Base-by-base conservation (phyloP, 2,797 vertebrate species). In the Cottoperca gobio region DNA sequence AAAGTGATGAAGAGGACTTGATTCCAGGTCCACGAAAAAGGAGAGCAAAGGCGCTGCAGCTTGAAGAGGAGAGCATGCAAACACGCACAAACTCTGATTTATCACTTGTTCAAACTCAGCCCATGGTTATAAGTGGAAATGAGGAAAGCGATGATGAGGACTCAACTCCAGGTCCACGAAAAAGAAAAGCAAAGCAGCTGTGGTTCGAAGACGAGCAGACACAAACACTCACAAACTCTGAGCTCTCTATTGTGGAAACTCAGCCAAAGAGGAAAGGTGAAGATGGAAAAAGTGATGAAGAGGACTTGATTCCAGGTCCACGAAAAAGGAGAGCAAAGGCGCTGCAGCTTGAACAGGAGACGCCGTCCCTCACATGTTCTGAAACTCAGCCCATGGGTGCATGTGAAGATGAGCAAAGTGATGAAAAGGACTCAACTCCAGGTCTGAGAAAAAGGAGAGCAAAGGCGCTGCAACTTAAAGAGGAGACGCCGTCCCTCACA, bases 1-100 rank as follows among this genome's bases (percentile, higher is more conserved):
- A 40, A 55, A 4, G n/a, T n/a, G n/a, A n/a, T n/a, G n/a, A n/a
- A n/a, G n/a, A n/a, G n/a, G n/a, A n/a, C n/a, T n/a, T n/a, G n/a
- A n/a, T n/a, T n/a, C n/a, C n/a, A n/a, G n/a, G n/a, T n/a, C n/a
- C n/a, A n/a, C n/a, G n/a, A n/a, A n/a, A n/a, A n/a, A n/a, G n/a
- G n/a, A n/a, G n/a, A n/a, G n/a, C n/a, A n/a, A n/a, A n/a, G n/a
- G n/a, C n/a, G 37, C 62, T 57, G 63, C 5, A 37, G 59, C 24
- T 49, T 21, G 85, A 79, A 13, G 78, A 81, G 4, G 76, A 79
- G n/a, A n/a, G n/a, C n/a, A n/a, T n/a, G n/a, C n/a, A n/a, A n/a
- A n/a, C n/a, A n/a, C n/a, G n/a, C n/a, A n/a, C n/a, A n/a, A n/a
- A n/a, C 84, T 31, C n/a, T n/a, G 72, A 78, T 9, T 2, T 33